Evolutionary conservation across 2,797 vertebrate species (phyloP).

Genomic region (Anolis apletophallus): DNA sequence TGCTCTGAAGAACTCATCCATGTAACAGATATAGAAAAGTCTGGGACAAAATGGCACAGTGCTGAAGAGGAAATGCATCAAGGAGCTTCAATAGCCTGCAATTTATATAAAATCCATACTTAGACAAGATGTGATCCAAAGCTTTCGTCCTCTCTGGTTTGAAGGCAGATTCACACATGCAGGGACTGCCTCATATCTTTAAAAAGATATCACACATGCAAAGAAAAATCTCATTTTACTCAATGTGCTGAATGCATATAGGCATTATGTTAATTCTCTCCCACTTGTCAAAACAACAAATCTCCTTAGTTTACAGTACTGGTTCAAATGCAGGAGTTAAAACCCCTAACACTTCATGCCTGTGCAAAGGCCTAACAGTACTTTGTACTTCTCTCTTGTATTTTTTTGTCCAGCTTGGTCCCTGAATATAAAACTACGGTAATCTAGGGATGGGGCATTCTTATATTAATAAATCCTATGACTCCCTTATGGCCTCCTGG

Average conservation of each 20-base stretch:
- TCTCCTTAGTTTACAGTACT: too few relatives aligned
- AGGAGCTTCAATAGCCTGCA: background rate
- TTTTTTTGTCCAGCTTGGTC: too few relatives aligned
- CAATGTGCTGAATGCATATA: background rate
- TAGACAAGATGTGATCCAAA: background rate
- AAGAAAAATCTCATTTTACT: background rate
- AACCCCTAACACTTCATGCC: too few relatives aligned
- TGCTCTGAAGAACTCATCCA: conserved; percentile 37
- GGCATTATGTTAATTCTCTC: background rate
- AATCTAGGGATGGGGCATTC: too few relatives aligned
- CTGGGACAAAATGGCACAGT: background rate
- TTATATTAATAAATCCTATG: too few relatives aligned
- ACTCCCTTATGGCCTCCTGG: too few relatives aligned
- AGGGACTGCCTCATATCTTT: background rate
- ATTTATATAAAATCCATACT: background rate
- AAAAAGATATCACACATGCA: background rate
- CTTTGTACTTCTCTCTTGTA: too few relatives aligned
- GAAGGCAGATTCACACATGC: background rate
- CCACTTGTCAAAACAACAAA: background rate
- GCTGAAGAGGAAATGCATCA: background rate
- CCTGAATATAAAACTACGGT: too few relatives aligned
- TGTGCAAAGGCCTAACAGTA: too few relatives aligned
- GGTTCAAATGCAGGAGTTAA: too few relatives aligned
- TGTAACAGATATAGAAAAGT: background rate
- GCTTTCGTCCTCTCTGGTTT: too few relatives aligned